Evolutionary conservation across 2,113 vertebrate genomes (phyloP).

Genomic region (Geococcyx californianus): DNA sequence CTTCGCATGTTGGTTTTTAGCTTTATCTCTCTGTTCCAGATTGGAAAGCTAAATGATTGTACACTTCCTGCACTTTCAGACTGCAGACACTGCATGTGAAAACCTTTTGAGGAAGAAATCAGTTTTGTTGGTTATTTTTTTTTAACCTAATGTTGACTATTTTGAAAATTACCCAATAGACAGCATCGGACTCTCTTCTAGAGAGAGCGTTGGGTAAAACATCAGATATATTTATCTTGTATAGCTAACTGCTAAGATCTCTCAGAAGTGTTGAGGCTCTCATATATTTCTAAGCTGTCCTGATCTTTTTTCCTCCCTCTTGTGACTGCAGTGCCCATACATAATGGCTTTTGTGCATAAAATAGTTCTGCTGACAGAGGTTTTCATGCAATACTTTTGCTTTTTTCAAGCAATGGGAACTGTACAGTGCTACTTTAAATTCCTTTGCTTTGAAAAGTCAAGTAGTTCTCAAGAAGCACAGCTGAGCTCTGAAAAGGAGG

Average conservation of each 20-base stretch:
- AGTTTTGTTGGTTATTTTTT: not conserved
- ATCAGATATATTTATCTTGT: slow-evolving; percentile 24
- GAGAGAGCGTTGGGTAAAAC: not conserved
- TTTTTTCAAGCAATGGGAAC: slow-evolving; percentile 23
- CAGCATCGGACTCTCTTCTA: not conserved
- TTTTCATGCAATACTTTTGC: slow-evolving; percentile 44
- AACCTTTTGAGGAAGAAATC: slow-evolving; percentile 46
- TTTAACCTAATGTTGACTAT: slow-evolving; percentile 27
- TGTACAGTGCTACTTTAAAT: slow-evolving; percentile 42
- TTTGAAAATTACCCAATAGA: slow-evolving; percentile 30
- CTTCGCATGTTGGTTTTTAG: slow-evolving; percentile 2
- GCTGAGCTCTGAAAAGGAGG: slow-evolving; percentile 58
- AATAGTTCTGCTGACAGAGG: slow-evolving; percentile 12
- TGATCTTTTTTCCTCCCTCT: not conserved
- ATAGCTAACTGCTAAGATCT: slow-evolving; percentile 7
- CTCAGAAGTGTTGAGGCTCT: slow-evolving; percentile 1
- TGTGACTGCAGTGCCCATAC: slow-evolving; percentile 17
- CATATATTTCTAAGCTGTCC: not conserved
- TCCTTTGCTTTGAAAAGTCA: slow-evolving; percentile 52
- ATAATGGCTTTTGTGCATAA: slow-evolving; percentile 5
- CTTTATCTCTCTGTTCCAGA: slow-evolving; percentile 40
- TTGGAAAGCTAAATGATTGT: slow-evolving; percentile 66
- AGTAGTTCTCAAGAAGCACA: slow-evolving; percentile 64
- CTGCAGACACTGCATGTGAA: slow-evolving; percentile 60
- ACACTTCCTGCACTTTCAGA: slow-evolving; percentile 61